Conservation (phyloP, 2,888 invertebrate genomes). For the Metacarcinus magister region DNA sequence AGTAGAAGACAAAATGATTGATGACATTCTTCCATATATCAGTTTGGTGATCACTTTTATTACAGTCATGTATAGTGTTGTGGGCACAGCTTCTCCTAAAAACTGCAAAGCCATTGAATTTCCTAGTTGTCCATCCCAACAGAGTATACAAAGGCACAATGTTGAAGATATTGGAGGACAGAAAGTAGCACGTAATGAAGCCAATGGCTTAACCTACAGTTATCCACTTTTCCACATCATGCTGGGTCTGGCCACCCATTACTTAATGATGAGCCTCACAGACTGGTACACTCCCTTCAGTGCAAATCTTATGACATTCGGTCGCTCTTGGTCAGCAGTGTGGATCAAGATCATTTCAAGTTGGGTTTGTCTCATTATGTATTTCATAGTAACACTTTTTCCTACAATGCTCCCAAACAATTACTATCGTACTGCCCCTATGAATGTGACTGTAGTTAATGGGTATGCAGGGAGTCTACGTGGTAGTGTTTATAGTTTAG, state of each 20-base stretch:
- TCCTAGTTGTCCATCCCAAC: conserved; percentile 79
- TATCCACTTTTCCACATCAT: conserved; percentile 86
- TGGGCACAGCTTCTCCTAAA: conserved; percentile 70
- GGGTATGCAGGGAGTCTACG: conserved; percentile 73
- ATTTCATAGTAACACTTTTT: conserved; percentile 83
- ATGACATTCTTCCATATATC: conserved; percentile 85
- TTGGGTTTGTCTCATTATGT: conserved; percentile 85
- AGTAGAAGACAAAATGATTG: conserved; percentile 83
- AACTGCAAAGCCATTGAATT: conserved; percentile 82
- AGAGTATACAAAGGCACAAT: conserved; percentile 72
- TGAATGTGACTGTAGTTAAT: conserved; percentile 59
- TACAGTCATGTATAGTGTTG: conserved; percentile 84
- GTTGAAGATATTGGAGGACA: conserved; percentile 84
- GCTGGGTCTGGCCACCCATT: conserved; percentile 85
- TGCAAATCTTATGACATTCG: conserved; percentile 85
- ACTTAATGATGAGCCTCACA: conserved; percentile 86
- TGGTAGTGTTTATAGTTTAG: conserved; percentile 68
- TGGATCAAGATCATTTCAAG: conserved; percentile 86
- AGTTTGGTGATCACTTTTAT: conserved; percentile 85
- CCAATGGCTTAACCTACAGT: conserved; percentile 85
- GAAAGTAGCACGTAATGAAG: conserved; percentile 85
- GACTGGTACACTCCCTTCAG: conserved; percentile 85
- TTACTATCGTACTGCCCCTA: conserved; percentile 26
- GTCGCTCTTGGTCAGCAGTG: conserved; percentile 85
- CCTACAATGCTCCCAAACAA: conserved; percentile 78